These are phyloP conservation scores for Merluccius polli DNA, from an alignment of 2,797 vertebrate genomes.

Conservation along the genomic window DNA sequence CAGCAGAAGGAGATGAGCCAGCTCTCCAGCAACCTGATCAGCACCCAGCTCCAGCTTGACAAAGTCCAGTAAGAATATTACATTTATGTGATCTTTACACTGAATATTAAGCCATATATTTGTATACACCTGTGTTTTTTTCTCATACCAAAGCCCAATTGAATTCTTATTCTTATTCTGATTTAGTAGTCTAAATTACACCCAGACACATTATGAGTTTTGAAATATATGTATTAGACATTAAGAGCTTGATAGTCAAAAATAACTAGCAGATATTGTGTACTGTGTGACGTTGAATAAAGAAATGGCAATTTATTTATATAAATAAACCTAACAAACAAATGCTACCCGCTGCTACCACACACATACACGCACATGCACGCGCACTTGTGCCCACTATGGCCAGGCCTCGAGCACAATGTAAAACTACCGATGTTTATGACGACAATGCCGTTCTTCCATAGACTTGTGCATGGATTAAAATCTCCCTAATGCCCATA, in stretches of 20 bases:
- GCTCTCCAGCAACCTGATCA: slow-evolving; percentile 81
- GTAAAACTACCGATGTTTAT: background rate
- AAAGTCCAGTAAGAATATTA: slow-evolving; percentile 78
- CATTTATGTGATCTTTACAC: background rate
- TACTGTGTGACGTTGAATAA: too few relatives aligned
- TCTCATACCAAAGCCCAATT: background rate
- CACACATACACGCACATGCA: background rate
- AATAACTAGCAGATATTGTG: too few relatives aligned
- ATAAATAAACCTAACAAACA: too few relatives aligned
- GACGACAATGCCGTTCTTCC: background rate
- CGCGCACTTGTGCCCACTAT: background rate
- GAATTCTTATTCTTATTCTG: background rate
- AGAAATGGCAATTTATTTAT: too few relatives aligned
- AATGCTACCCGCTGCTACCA: too few relatives aligned
- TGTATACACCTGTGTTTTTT: background rate
- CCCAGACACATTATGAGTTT: background rate
- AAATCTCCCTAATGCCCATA: background rate
- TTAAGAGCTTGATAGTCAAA: too few relatives aligned
- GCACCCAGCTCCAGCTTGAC: slow-evolving; percentile 85
- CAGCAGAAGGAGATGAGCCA: slow-evolving; percentile 79
- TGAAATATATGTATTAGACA: too few relatives aligned
- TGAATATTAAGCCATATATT: background rate
- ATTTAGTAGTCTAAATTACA: background rate
- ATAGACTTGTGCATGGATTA: background rate
- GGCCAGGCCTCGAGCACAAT: too few relatives aligned